These are phyloP conservation scores for Noctua fimbriata DNA, from an alignment of 2,888 invertebrate genomes.

Conservation along the genomic window DNA sequence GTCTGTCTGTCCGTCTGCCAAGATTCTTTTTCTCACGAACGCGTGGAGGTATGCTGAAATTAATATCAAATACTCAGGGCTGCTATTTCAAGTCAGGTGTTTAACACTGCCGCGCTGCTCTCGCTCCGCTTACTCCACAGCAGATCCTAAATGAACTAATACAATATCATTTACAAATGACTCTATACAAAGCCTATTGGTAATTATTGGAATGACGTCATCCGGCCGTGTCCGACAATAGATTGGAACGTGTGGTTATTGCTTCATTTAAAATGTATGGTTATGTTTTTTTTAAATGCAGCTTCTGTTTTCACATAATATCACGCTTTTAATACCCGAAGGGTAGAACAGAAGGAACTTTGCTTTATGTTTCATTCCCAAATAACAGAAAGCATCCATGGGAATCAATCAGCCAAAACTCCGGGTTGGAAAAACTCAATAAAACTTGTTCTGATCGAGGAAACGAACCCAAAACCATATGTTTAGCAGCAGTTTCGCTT, in stretches of 20 bases:
- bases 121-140: background rate
- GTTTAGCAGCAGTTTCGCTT: too few relatives aligned
- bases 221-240: background rate
- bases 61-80: too few relatives aligned
- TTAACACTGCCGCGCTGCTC: background rate
- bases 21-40: too few relatives aligned
- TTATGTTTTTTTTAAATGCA: background rate
- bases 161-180: slow-evolving; percentile 58
- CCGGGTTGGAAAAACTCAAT: background rate
- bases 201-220: slow-evolving; percentile 31
- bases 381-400: background rate
- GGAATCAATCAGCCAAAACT: too few relatives aligned
- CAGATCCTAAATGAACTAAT: slow-evolving; percentile 19
- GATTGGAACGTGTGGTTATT: slow-evolving; percentile 26
- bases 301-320: background rate
- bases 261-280: slow-evolving; percentile 4
- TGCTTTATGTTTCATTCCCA: background rate
- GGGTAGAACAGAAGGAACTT: background rate
- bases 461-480: background rate
- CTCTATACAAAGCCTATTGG: slow-evolving; percentile 31
- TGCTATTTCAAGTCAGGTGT: background rate
- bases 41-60: too few relatives aligned
- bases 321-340: background rate
- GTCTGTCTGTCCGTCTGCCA: too few relatives aligned
- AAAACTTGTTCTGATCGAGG: background rate